Evolutionary conservation across 2,888 invertebrate genomes (phyloP).

Genomic region (Smittia aterrima): DNA sequence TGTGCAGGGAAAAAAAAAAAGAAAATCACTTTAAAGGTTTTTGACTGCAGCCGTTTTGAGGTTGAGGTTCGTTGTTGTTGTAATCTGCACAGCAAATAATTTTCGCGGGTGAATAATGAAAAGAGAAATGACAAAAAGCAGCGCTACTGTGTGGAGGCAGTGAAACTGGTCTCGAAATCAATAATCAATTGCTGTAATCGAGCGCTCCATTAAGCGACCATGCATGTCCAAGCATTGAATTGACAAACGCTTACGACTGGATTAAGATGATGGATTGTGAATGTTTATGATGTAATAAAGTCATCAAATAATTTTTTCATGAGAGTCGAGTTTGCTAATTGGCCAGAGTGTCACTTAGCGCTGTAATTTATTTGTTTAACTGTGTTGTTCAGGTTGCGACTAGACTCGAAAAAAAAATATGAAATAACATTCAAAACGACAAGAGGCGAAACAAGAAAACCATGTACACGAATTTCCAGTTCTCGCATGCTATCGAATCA

Average conservation of each 20-base stretch:
- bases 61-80: too few relatives aligned
- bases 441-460: not conserved
- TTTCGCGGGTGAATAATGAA: not conserved
- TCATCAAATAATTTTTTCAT: not conserved
- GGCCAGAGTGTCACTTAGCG: too few relatives aligned
- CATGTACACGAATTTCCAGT: constrained; percentile 18
- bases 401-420: not conserved
- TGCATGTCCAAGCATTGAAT: too few relatives aligned
- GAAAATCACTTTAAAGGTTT: too few relatives aligned
- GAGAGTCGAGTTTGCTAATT: not conserved
- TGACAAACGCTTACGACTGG: too few relatives aligned
- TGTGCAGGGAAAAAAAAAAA: not conserved
- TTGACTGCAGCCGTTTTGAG: too few relatives aligned
- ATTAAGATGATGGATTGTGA: not conserved
- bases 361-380: too few relatives aligned
- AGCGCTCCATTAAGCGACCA: not conserved
- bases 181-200: not conserved
- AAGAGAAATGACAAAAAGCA: not conserved
- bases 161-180: not conserved
- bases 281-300: not conserved
- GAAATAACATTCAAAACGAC: not conserved
- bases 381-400: not conserved
- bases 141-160: too few relatives aligned
- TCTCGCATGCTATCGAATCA: constrained; percentile 8
- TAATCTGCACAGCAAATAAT: not conserved